Conservation (phyloP, 2,797 vertebrate genomes). For the Hyperoplus lanceolatus region DNA sequence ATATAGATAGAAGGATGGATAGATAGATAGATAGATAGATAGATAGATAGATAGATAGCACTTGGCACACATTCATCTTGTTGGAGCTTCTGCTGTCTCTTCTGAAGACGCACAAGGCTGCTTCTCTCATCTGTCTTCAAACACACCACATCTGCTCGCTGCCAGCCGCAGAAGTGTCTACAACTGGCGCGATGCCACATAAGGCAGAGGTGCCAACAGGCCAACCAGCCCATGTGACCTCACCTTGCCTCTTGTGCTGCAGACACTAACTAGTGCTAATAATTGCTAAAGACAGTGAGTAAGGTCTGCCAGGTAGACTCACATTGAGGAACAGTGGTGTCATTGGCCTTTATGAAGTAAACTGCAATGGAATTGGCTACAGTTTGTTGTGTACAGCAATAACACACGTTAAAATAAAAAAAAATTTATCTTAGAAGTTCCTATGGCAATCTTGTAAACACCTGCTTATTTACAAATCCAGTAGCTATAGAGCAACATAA, state of each 20-base stretch:
- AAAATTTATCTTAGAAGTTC: too few species aligned
- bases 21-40: slow-evolving; percentile 2
- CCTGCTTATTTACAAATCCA: neutral
- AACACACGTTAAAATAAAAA: too few species aligned
- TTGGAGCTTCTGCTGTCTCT: slow-evolving; percentile 37
- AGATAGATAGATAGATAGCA: neutral
- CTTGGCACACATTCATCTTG: slow-evolving; percentile 40
- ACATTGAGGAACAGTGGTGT: too few species aligned
- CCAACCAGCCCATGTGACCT: slow-evolving; percentile 32
- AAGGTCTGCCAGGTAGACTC: slow-evolving; percentile 15
- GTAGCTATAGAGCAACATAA: neutral
- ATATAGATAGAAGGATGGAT: slow-evolving; percentile 3
- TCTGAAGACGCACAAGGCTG: slow-evolving; percentile 47
- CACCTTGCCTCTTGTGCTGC: slow-evolving; percentile 6
- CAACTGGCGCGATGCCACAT: slow-evolving; percentile 62
- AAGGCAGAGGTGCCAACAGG: slow-evolving; percentile 45
- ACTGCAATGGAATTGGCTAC: too few species aligned
- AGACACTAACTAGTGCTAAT: slow-evolving; percentile 17
- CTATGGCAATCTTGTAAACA: neutral
- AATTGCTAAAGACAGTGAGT: slow-evolving; percentile 26
- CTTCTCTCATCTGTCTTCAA: slow-evolving; percentile 76
- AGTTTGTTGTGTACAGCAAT: too few species aligned
- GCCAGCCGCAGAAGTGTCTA: slow-evolving; percentile 62
- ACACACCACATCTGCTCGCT: slow-evolving; percentile 76
- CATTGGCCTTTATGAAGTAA: too few species aligned